Evolutionary conservation across 2,888 invertebrate species (phyloP).

Genomic region (Eremobia ochroleuca): DNA sequence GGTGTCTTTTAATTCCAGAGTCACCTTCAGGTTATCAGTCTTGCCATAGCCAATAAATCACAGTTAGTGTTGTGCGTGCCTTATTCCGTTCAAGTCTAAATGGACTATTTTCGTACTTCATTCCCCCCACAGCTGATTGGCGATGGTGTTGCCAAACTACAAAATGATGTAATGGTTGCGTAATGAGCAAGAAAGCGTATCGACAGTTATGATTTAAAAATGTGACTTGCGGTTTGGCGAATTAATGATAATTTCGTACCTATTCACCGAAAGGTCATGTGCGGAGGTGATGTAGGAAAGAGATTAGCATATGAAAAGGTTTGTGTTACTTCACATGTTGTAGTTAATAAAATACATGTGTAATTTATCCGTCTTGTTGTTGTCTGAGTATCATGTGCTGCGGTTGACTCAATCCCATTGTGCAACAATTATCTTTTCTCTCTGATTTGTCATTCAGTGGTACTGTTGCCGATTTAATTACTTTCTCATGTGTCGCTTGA

Average conservation of each 20-base stretch:
- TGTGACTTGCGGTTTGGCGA: conserved; percentile 37
- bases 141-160: conserved; percentile 36
- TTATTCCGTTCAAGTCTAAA: conserved; percentile 27
- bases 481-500: not conserved
- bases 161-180: conserved; percentile 48
- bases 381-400: conserved; percentile 14
- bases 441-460: conserved; percentile 17
- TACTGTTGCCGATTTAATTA: conserved; percentile 19
- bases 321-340: not conserved
- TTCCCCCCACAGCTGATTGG: conserved; percentile 23
- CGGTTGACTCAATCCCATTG: conserved; percentile 31
- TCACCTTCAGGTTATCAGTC: conserved; percentile 49
- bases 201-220: conserved; percentile 40
- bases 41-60: conserved; percentile 49
- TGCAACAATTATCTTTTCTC: conserved; percentile 37
- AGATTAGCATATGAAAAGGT: conserved; percentile 21
- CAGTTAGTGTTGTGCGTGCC: conserved; percentile 42
- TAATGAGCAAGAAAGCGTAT: conserved; percentile 45
- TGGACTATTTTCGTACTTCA: conserved; percentile 37
- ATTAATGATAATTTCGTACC: conserved; percentile 27
- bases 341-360: conserved; percentile 6
- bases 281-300: conserved; percentile 15
- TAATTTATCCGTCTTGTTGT: conserved; percentile 35
- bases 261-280: conserved; percentile 35
- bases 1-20: conserved; percentile 52